Evolutionary conservation across 1,140 invertebrate genomes (phyloP), one percentile per base, ranked within the genome.

Genomic region (Pseudomyrmex cubaensis): DNA sequence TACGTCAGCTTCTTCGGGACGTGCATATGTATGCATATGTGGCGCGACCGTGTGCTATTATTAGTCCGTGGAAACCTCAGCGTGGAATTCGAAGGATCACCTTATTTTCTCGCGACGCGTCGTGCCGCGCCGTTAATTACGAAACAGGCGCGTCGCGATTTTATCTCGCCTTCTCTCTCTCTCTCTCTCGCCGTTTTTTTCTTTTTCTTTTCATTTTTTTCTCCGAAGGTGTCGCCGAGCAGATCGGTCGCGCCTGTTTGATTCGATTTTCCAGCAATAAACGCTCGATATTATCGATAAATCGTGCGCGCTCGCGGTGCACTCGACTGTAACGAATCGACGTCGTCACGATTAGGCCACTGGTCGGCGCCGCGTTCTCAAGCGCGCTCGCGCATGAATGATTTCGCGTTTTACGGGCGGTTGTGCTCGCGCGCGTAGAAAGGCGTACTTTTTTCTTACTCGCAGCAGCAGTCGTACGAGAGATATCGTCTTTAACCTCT

Each of bases 31-130:
- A 62, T 22, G 67, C 25, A 63, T 59, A 35, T 54, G 46, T 48
- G 62, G 63, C 72, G 50, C 69, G 44, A 35, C 44, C 77, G 22
- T 54, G 59, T 66, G 64, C 78, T 86, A 87, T 87, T 87, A 83
- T 87, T 87, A 87, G 77, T 48, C 35, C 54, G 70, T 86, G 70
- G 85, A 87, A 87, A 86, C 56, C 84, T 86, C 84, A 70, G 64
- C 85, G 59, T 70, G 86, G 78, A 87, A 87, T 86, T 63, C 85
- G 86, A 86, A 77, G 59, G 85, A 87, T 83, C 57, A 52, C 17
- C 25, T 83, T 56, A 50, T 83, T 86, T 86, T 83, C 85, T 35
- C 83, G 4, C 22, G 12, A 44, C 35, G 17, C 35, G 5, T 69
- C 20, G 35, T 59, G 20, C 35, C 35, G 35, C 66, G 54, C 66